Evolutionary conservation across 2,888 invertebrate species (phyloP).

Genomic region (Embidobia sp.): DNA sequence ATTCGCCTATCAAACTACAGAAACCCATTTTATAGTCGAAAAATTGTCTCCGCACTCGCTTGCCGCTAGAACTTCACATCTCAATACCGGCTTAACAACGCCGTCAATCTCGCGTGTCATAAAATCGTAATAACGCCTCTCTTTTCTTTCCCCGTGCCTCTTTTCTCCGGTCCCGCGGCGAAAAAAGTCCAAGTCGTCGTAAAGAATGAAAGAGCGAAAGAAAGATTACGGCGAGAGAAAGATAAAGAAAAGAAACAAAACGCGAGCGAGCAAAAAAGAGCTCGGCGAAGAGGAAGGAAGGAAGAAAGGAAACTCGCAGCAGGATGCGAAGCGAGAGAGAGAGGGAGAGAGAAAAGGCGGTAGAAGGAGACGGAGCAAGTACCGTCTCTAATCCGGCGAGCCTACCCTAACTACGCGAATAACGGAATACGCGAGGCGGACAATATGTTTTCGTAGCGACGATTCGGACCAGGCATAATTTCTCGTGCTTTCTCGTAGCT

Average conservation of each 20-base stretch:
- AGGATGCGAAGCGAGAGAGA: constrained; percentile 27
- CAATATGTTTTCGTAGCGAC: constrained; percentile 66
- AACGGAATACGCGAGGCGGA: constrained; percentile 60
- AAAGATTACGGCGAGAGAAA: constrained; percentile 13
- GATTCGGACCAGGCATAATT: constrained; percentile 55
- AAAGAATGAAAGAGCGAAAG: constrained; percentile 32
- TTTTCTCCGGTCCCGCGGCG: constrained; percentile 27
- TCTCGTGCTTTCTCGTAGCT: constrained; percentile 56
- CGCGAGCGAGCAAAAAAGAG: constrained; percentile 27
- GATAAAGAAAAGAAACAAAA: constrained; percentile 31
- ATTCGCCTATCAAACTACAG: no score
- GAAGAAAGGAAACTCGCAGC: constrained; percentile 21
- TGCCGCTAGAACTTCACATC: no score
- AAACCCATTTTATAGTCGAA: not conserved
- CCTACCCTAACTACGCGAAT: constrained; percentile 62
- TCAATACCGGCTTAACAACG: constrained; percentile 49
- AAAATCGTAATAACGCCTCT: constrained; percentile 50
- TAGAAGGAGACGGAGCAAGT: constrained; percentile 7
- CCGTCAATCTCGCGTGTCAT: constrained; percentile 57
- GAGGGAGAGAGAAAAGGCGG: constrained; percentile 5
- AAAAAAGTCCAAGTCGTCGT: constrained; percentile 30
- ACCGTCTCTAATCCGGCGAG: constrained; percentile 38
- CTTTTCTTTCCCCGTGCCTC: constrained; percentile 35
- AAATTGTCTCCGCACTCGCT: constrained; percentile 17
- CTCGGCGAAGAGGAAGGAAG: constrained; percentile 13